A percentile compares a stretch with the other conserved stretches of the same genome.
phyloP scores from a whole-genome alignment of 2,888 invertebrate species.

The Junonia oenone region DNA sequence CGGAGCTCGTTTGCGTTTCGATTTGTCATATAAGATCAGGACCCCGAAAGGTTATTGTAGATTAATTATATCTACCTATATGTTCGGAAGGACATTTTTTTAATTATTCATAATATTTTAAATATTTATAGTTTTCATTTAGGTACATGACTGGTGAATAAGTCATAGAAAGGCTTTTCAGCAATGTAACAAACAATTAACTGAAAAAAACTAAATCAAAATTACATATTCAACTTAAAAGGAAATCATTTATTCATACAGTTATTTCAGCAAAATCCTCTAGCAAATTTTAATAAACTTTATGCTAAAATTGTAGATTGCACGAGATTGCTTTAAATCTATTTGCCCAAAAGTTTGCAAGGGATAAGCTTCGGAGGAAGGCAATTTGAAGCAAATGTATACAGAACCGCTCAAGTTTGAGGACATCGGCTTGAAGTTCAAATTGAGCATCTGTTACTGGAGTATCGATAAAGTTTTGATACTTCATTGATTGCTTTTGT shows the following conservation, averaged over 20 bases:
- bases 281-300: neutral
- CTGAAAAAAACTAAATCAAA: too few species aligned
- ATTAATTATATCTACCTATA: too few species aligned
- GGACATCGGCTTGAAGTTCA: slow-evolving; percentile 2
- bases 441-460: slow-evolving; percentile 19
- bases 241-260: neutral
- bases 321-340: slow-evolving; percentile 1
- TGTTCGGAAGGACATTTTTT: too few species aligned
- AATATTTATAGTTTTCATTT: too few species aligned
- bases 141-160: too few species aligned
- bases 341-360: slow-evolving; percentile 9
- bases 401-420: slow-evolving; percentile 13
- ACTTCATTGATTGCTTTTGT: slow-evolving; percentile 6
- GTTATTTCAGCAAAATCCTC: neutral
- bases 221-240: too few species aligned
- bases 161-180: too few species aligned
- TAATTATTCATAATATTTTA: too few species aligned
- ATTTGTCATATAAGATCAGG: too few species aligned
- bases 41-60: too few species aligned
- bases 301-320: neutral
- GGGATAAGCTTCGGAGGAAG: slow-evolving; percentile 4
- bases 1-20: too few species aligned
- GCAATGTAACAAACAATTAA: too few species aligned
- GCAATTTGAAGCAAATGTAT: slow-evolving; percentile 12
- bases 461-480: slow-evolving; percentile 15